phyloP scores from a whole-genome alignment of 2,113 vertebrate genomes.

The Muscicapa adusta region DNA sequence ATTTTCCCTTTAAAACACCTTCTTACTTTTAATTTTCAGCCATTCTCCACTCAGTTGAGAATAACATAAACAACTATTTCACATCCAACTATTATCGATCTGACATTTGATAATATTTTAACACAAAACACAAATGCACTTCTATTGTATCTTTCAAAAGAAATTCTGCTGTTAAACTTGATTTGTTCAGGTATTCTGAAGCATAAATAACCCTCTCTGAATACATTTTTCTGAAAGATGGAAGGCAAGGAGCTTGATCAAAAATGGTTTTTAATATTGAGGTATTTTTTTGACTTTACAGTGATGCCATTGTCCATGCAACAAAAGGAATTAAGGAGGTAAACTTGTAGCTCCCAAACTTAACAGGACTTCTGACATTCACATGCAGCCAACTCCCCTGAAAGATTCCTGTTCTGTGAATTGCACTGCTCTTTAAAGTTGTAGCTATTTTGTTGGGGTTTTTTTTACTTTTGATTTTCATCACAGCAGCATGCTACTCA shows the following conservation, averaged over 20 bases:
- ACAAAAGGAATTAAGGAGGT: constrained; percentile 35
- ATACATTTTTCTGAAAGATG: neutral
- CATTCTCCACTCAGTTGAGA: constrained; percentile 59
- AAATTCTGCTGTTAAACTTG: constrained; percentile 30
- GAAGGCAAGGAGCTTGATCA: neutral
- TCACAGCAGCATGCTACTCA: constrained; percentile 40
- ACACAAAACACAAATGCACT: constrained; percentile 51
- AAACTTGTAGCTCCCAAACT: constrained; percentile 56
- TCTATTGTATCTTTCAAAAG: constrained; percentile 43
- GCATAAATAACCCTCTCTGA: neutral
- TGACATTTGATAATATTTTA: constrained; percentile 66
- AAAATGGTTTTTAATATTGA: neutral
- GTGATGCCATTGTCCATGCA: constrained; percentile 38
- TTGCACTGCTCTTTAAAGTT: constrained; percentile 15
- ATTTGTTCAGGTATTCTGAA: constrained; percentile 31
- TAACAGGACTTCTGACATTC: constrained; percentile 1
- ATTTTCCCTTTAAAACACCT: constrained; percentile 34
- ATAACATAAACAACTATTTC: constrained; percentile 65
- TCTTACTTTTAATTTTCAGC: constrained; percentile 64
- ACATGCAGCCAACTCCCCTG: constrained; percentile 15
- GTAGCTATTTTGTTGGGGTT: neutral
- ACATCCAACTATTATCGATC: constrained; percentile 62
- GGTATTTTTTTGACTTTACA: constrained; percentile 10
- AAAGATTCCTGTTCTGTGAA: constrained; percentile 42
- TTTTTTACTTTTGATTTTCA: constrained; percentile 33